phyloP scores from a whole-genome alignment of 2,113 vertebrate genomes.

The Heterocephalus glaber region DNA sequence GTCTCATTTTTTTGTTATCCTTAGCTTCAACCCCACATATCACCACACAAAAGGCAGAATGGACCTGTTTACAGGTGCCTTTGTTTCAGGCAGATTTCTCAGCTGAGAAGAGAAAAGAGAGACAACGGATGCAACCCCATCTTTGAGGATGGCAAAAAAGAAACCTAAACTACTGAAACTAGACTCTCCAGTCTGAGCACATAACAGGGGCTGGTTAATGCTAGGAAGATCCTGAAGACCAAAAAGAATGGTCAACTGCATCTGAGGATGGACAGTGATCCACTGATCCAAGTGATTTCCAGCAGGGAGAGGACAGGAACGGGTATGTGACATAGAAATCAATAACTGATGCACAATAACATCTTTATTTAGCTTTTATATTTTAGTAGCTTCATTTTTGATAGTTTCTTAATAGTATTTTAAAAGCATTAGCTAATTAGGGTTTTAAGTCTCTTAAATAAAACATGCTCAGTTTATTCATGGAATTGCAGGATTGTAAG shows the following conservation, averaged over 20 bases:
- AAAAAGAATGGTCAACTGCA: not conserved
- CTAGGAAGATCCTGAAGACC: not conserved
- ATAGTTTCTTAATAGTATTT: not conserved
- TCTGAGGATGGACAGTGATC: accelerated
- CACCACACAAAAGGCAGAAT: not conserved
- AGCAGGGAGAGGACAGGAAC: not conserved
- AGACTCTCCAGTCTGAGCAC: not conserved
- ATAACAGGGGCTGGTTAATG: not conserved
- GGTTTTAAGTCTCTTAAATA: not conserved
- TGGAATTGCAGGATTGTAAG: not conserved
- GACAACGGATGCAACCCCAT: not conserved
- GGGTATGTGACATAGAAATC: not conserved
- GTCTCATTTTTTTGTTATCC: not conserved
- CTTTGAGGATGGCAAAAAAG: not conserved
- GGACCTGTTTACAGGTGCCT: not conserved
- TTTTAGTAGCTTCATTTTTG: not conserved
- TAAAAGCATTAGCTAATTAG: not conserved
- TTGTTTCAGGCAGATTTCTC: not conserved
- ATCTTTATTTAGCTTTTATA: not conserved
- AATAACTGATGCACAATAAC: not conserved
- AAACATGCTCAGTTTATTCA: not conserved
- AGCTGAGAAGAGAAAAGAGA: not conserved
- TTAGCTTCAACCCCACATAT: not conserved
- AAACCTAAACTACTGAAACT: not conserved
- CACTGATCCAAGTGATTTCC: not conserved